Evolutionary conservation across 2,797 vertebrate species (phyloP).

Genomic region (Fistularia commersonii): DNA sequence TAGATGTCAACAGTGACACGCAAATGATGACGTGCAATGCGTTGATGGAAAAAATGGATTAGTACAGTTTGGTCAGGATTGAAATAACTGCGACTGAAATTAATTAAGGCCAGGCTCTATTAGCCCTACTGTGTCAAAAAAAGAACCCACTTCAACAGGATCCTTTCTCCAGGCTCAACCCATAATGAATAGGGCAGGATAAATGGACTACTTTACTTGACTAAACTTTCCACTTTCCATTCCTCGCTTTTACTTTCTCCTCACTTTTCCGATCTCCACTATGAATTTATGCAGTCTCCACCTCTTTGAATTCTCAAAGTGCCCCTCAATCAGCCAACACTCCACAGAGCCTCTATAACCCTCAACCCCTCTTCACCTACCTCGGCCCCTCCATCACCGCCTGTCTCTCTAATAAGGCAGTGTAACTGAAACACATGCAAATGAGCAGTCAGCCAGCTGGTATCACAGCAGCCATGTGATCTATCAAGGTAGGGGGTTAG

Average conservation of each 20-base stretch:
- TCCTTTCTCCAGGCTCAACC: background rate
- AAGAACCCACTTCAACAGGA: background rate
- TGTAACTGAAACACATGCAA: conserved; percentile 74
- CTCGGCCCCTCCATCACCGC: conserved; percentile 25
- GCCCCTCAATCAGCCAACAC: conserved; percentile 27
- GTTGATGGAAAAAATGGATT: no score
- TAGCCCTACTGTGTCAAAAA: background rate
- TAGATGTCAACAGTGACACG: conserved; percentile 50
- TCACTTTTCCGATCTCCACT: conserved; percentile 2
- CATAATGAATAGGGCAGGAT: background rate
- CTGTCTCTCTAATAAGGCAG: conserved; percentile 62
- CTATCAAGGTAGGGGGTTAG: conserved; percentile 73
- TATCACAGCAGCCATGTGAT: conserved; percentile 75
- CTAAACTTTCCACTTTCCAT: conserved; percentile 13
- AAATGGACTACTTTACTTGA: conserved; percentile 13
- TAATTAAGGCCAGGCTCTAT: background rate
- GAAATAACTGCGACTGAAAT: no score
- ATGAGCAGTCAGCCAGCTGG: conserved; percentile 78
- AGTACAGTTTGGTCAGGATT: background rate
- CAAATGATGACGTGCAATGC: background rate
- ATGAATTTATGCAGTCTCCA: conserved; percentile 9
- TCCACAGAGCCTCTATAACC: conserved; percentile 19
- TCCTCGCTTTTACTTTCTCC: conserved; percentile 6
- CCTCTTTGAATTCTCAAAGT: conserved; percentile 22
- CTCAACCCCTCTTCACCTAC: conserved; percentile 30